Evolutionary conservation across 2,113 vertebrate genomes (phyloP).

Genomic region (Hippoglossus stenolepis): DNA sequence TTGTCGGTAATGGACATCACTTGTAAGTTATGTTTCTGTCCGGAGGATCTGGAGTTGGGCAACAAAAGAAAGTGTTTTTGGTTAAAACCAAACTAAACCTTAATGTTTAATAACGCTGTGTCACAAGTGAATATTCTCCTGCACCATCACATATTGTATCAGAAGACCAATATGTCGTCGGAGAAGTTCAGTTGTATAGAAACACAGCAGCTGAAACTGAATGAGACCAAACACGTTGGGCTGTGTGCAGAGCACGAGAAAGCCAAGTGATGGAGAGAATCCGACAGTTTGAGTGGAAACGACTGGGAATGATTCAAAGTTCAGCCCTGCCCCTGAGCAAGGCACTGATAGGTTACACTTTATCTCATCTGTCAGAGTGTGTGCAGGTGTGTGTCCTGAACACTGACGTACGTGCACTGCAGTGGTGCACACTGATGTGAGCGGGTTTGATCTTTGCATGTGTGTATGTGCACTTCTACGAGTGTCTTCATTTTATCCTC

Average conservation of each 20-base stretch:
- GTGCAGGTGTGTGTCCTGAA: constrained; percentile 20
- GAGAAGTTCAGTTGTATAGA: no score
- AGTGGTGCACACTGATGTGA: neutral
- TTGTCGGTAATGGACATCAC: no score
- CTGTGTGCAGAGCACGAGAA: neutral
- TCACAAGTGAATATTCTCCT: no score
- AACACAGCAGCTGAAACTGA: no score
- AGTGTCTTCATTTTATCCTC: neutral
- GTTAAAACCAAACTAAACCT: no score
- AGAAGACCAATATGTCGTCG: no score
- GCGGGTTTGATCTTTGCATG: constrained; percentile 8
- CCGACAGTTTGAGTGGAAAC: constrained; percentile 25
- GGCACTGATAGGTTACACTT: constrained; percentile 29
- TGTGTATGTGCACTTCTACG: neutral
- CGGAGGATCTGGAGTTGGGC: no score
- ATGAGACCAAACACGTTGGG: neutral
- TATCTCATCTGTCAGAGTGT: constrained; percentile 28
- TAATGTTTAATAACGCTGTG: no score
- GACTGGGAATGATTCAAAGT: constrained; percentile 33
- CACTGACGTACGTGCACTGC: neutral
- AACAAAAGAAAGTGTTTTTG: no score
- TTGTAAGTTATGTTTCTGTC: no score
- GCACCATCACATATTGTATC: no score
- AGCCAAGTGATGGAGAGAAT: neutral
- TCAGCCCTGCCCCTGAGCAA: constrained; percentile 34